Evolutionary conservation across 2,113 vertebrate genomes (phyloP).

Genomic region (Boleophthalmus pectinirostris): DNA sequence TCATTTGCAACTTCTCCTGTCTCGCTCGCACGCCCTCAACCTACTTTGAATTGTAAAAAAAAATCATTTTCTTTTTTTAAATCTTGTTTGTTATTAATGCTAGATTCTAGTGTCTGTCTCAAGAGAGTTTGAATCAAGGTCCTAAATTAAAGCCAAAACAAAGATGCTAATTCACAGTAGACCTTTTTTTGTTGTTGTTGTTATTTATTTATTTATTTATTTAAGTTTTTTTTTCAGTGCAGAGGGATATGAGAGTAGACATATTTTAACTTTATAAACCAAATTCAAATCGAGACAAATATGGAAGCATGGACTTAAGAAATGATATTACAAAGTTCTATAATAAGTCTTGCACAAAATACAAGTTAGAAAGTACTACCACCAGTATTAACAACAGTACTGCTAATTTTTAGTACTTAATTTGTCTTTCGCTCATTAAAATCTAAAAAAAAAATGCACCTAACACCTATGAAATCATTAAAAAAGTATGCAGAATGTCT

Average conservation of each 20-base stretch:
- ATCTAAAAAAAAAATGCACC: too few species aligned
- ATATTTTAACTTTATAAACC: background rate
- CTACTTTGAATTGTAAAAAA: background rate
- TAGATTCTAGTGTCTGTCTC: background rate
- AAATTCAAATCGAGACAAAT: background rate
- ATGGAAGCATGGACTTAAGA: background rate
- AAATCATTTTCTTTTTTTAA: background rate
- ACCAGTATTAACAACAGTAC: background rate
- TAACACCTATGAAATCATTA: too few species aligned
- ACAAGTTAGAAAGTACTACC: background rate
- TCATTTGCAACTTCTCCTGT: background rate
- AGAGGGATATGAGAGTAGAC: background rate
- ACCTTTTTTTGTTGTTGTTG: too few species aligned
- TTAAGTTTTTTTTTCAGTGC: background rate
- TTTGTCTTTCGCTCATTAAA: too few species aligned
- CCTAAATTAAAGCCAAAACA: background rate
- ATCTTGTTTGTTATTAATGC: conserved; percentile 4
- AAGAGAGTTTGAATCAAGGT: background rate
- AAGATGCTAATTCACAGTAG: background rate
- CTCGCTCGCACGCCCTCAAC: background rate
- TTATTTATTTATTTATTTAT: too few species aligned
- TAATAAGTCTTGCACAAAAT: background rate
- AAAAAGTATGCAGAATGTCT: too few species aligned
- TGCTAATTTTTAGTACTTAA: too few species aligned
- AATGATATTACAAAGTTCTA: background rate